phyloP scores from a whole-genome alignment of 2,797 vertebrate species.

The Liasis olivaceus region DNA sequence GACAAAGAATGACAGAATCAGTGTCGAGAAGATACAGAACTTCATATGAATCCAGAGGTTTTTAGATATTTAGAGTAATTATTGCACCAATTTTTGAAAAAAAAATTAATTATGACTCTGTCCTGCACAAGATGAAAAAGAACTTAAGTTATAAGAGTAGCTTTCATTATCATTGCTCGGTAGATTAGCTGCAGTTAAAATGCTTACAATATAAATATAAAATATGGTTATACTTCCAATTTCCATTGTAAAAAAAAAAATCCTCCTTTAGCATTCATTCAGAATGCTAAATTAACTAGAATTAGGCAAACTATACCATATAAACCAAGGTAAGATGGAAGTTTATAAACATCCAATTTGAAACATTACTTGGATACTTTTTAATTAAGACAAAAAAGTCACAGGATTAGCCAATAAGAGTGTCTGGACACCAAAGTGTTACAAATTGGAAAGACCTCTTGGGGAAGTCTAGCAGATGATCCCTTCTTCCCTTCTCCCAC shows the following conservation, averaged over 20 bases:
- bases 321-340: too few relatives aligned
- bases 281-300: not conserved
- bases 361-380: too few relatives aligned
- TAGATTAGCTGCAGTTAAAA: not conserved
- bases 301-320: not conserved
- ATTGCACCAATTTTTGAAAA: not conserved
- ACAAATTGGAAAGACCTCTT: too few relatives aligned
- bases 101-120: not conserved
- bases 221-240: not conserved
- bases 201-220: not conserved
- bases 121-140: not conserved
- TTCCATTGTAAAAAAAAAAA: not conserved
- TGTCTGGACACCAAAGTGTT: too few relatives aligned
- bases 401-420: too few relatives aligned
- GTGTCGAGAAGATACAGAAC: not conserved
- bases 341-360: too few relatives aligned
- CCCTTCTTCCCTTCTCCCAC: too few relatives aligned
- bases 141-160: not conserved
- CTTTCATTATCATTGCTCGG: not conserved
- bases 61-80: not conserved
- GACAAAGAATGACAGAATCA: not conserved
- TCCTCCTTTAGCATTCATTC: not conserved
- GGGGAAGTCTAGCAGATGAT: too few relatives aligned
- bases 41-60: not conserved
- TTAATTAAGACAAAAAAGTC: too few relatives aligned